Conservation (phyloP, 2,888 invertebrate species). For the Scotopteryx bipunctaria region DNA sequence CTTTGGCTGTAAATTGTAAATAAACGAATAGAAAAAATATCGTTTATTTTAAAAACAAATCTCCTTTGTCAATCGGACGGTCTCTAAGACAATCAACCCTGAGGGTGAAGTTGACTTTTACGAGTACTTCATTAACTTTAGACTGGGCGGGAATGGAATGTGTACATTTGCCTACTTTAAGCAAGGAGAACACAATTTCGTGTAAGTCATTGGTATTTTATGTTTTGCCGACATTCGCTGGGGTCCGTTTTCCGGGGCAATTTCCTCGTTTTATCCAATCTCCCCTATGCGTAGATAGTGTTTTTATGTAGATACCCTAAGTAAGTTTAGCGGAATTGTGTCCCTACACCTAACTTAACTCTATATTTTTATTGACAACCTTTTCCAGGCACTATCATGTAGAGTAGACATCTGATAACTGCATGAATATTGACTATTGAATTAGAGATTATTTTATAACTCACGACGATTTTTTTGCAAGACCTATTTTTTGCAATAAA, state of each 20-base stretch:
- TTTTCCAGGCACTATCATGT: not conserved
- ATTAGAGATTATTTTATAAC: no score
- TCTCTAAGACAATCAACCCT: no score
- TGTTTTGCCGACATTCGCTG: slow-evolving; percentile 21
- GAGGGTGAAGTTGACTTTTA: not conserved
- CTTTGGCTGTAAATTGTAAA: no score
- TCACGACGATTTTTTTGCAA: no score
- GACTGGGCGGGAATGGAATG: not conserved
- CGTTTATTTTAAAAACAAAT: no score
- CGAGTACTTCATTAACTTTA: not conserved
- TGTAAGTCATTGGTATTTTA: slow-evolving; percentile 29
- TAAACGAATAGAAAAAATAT: no score
- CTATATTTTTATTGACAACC: slow-evolving; percentile 1
- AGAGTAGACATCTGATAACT: no score
- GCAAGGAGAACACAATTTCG: slow-evolving; percentile 14
- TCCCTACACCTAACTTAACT: slow-evolving; percentile 7
- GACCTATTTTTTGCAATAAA: no score
- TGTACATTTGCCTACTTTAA: slow-evolving; percentile 3
- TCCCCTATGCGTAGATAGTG: slow-evolving; percentile 21
- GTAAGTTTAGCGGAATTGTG: slow-evolving; percentile 14
- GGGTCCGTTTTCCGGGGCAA: slow-evolving; percentile 26
- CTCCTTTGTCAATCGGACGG: no score
- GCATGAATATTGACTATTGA: no score
- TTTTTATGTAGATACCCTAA: slow-evolving; percentile 25
- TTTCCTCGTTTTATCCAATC: slow-evolving; percentile 30